Conservation (phyloP, 2,888 invertebrate species). For the Druceiella hillmani region DNA sequence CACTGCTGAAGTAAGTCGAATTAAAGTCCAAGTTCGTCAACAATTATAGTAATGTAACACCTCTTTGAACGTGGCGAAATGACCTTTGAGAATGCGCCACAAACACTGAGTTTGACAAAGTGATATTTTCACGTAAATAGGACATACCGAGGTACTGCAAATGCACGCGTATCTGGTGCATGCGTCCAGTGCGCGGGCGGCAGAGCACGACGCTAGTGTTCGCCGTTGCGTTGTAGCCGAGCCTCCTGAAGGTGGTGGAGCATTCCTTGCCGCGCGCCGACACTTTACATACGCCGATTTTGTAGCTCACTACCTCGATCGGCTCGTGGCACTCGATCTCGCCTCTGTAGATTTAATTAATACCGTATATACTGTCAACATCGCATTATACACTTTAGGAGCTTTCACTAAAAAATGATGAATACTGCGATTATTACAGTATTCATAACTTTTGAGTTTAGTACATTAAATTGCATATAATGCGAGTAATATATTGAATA, state of each 20-base stretch:
- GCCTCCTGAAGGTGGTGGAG: constrained; percentile 82
- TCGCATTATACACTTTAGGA: no score
- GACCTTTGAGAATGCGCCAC: no score
- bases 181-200: constrained; percentile 92
- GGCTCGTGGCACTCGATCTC: constrained; percentile 83
- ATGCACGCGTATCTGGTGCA: constrained; percentile 99
- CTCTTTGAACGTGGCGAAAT: no score
- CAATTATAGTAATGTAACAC: no score
- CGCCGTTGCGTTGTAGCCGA: constrained; percentile 84
- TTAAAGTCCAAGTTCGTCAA: no score
- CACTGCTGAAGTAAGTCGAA: no score
- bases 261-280: constrained; percentile 91
- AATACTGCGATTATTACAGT: no score
- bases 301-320: constrained; percentile 90
- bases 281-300: constrained; percentile 94
- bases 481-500: no score
- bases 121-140: not conserved
- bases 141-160: constrained; percentile 88
- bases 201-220: constrained; percentile 91
- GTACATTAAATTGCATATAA: constrained; percentile 9
- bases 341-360: constrained; percentile 49
- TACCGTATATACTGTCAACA: constrained; percentile 2
- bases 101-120: constrained; percentile 4
- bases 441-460: no score
- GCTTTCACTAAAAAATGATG: constrained; percentile 7